Evolutionary conservation across 2,888 invertebrate species (phyloP).

Genomic region (Melanophora roralis): DNA sequence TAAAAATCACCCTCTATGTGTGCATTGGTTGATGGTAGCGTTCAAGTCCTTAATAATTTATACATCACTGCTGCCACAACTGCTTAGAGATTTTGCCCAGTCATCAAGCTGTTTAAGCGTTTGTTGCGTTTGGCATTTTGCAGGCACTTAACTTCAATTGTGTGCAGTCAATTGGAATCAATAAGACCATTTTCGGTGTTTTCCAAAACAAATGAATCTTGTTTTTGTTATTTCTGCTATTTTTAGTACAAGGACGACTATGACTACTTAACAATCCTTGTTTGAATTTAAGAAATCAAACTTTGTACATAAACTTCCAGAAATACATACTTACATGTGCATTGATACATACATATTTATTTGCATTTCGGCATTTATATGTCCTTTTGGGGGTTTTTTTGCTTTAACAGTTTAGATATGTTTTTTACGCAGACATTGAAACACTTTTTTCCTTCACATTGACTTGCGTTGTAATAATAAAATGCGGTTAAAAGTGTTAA

Average conservation of each 20-base stretch:
- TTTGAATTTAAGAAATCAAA: slow-evolving; percentile 23
- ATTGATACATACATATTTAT: not conserved
- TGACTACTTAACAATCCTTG: too few species aligned
- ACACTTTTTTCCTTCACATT: not conserved
- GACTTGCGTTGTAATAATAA: slow-evolving; percentile 15
- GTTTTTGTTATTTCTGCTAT: slow-evolving; percentile 20
- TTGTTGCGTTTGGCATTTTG: slow-evolving; percentile 66
- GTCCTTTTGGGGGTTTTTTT: not conserved
- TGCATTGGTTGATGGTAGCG: slow-evolving; percentile 1
- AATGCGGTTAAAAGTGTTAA: slow-evolving; percentile 55
- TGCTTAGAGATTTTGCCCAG: slow-evolving; percentile 48
- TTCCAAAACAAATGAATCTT: slow-evolving; percentile 65
- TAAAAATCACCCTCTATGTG: slow-evolving; percentile 55
- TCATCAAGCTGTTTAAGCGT: slow-evolving; percentile 54
- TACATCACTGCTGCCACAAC: slow-evolving; percentile 17
- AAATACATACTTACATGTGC: too few species aligned
- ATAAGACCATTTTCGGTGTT: slow-evolving; percentile 75
- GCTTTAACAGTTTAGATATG: slow-evolving; percentile 5
- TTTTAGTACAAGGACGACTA: not conserved
- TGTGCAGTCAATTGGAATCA: slow-evolving; percentile 77
- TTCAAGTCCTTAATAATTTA: slow-evolving; percentile 35
- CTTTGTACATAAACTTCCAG: too few species aligned
- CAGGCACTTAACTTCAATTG: slow-evolving; percentile 76
- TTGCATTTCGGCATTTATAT: not conserved
- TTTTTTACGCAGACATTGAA: not conserved